Conservation (phyloP, 2,113 vertebrate genomes). For the Ophiodon elongatus region DNA sequence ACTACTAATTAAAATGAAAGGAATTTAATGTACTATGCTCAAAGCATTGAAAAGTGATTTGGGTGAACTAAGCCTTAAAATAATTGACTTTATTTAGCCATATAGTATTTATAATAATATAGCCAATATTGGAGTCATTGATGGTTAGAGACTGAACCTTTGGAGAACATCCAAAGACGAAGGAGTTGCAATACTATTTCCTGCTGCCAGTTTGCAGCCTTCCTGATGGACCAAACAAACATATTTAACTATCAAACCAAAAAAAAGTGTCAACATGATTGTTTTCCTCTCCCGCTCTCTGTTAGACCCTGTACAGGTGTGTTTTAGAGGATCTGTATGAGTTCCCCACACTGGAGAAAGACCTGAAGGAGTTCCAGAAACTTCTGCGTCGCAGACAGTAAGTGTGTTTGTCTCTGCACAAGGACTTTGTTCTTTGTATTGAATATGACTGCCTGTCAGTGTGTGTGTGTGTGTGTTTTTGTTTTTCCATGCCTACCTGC, state of each 20-base stretch:
- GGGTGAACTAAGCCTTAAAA: not conserved
- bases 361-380: conserved; percentile 98
- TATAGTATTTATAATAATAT: too few relatives aligned
- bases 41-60: not conserved
- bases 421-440: not conserved
- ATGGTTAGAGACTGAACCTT: not conserved
- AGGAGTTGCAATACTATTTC: not conserved
- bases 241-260: not conserved
- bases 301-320: conserved; percentile 94
- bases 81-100: not conserved
- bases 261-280: not conserved
- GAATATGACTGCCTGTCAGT: not conserved
- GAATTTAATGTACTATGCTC: not conserved
- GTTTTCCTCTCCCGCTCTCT: conserved; percentile 15
- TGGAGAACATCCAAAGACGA: not conserved
- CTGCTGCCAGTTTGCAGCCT: not conserved
- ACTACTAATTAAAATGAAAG: not conserved
- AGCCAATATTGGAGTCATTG: not conserved
- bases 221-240: not conserved
- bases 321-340: conserved; percentile 97
- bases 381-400: conserved; percentile 96
- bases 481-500: not conserved
- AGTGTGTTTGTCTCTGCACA: conserved; percentile 72
- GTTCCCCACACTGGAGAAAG: conserved; percentile 95
- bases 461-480: not conserved